Conservation (phyloP, 2,113 vertebrate species). For the Scophthalmus maximus region DNA sequence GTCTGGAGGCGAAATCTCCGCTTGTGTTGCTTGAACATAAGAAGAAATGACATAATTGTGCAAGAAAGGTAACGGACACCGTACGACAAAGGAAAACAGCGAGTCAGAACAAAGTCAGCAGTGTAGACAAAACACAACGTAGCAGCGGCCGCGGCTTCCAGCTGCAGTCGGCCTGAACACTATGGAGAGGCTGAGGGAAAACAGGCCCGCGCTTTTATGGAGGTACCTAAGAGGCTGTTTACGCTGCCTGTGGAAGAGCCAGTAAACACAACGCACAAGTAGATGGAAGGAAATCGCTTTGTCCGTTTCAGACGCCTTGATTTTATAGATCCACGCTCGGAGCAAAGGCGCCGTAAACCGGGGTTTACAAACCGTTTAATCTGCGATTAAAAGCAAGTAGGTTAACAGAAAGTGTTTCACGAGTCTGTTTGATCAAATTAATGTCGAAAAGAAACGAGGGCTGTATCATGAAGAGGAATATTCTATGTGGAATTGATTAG, state of each 20-base stretch:
- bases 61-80: slow-evolving; percentile 22
- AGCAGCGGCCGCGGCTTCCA: slow-evolving; percentile 2
- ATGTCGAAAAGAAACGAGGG: background rate
- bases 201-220: slow-evolving; percentile 55
- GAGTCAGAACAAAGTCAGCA: background rate
- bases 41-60: slow-evolving; percentile 44
- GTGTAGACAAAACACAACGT: slow-evolving; percentile 7
- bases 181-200: slow-evolving; percentile 30
- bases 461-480: background rate
- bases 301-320: slow-evolving; percentile 57
- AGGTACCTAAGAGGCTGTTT: slow-evolving; percentile 58
- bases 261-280: slow-evolving; percentile 64
- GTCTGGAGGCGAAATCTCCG: slow-evolving; percentile 30
- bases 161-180: background rate
- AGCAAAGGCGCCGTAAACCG: slow-evolving; percentile 54
- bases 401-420: slow-evolving; percentile 44
- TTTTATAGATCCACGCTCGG: slow-evolving; percentile 65
- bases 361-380: slow-evolving; percentile 64
- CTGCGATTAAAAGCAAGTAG: slow-evolving; percentile 43
- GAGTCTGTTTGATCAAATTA: slow-evolving; percentile 32
- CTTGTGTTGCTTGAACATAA: slow-evolving; percentile 40
- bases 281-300: slow-evolving; percentile 46
- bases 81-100: background rate
- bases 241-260: slow-evolving; percentile 49
- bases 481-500: background rate